Evolutionary conservation across 2,888 invertebrate genomes (phyloP).

Genomic region (Caenorhabditis virilis): DNA sequence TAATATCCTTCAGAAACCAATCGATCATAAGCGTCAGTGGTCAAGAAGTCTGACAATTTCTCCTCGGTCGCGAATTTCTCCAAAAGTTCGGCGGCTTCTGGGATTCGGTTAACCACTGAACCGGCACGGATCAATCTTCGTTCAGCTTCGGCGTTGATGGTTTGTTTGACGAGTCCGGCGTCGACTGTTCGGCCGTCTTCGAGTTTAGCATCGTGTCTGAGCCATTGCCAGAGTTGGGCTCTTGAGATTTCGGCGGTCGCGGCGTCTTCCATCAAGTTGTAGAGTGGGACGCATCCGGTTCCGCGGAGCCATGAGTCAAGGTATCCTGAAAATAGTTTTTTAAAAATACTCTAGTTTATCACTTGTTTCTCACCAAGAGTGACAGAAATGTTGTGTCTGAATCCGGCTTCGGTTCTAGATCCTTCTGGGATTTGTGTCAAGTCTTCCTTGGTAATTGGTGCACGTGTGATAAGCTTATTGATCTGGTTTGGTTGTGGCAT

Average conservation of each 20-base stretch:
- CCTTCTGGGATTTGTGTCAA: constrained; percentile 74
- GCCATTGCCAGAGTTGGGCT: constrained; percentile 80
- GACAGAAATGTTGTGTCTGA: constrained; percentile 76
- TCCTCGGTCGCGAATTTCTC: constrained; percentile 75
- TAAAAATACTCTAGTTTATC: not conserved
- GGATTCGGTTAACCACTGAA: constrained; percentile 61
- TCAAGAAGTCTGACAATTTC: constrained; percentile 77
- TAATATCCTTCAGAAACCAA: constrained; percentile 67
- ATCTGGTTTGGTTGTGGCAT: constrained; percentile 62
- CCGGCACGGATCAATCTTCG: constrained; percentile 62
- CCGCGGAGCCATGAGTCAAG: constrained; percentile 78
- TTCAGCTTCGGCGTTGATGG: constrained; percentile 64
- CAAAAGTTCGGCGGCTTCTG: constrained; percentile 72
- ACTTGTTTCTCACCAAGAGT: constrained; percentile 70
- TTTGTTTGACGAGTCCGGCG: constrained; percentile 68
- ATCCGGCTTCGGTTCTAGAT: constrained; percentile 75
- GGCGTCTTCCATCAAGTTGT: constrained; percentile 77
- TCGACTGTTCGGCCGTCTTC: constrained; percentile 65
- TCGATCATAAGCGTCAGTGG: constrained; percentile 69
- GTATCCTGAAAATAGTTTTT: constrained; percentile 71
- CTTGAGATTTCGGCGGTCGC: constrained; percentile 80
- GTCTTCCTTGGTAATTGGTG: constrained; percentile 46
- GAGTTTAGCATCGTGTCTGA: constrained; percentile 74
- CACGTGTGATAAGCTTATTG: constrained; percentile 48
- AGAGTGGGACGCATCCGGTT: constrained; percentile 76